Conservation (phyloP, 37 sponge, comb jelly and placozoan species). For the Dysidea cf. avara region DNA sequence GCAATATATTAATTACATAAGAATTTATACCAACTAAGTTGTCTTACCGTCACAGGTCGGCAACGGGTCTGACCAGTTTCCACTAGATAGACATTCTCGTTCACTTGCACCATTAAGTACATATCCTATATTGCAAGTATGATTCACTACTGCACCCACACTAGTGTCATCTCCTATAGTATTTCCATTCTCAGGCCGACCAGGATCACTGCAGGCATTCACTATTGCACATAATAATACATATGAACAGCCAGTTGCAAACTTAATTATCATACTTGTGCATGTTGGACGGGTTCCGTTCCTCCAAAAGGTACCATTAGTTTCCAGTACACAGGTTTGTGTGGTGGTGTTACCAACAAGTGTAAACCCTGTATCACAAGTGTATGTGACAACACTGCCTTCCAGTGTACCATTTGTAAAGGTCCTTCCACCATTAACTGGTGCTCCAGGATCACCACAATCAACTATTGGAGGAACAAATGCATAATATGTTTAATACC, state of each 20-base stretch:
- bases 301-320: too few species aligned
- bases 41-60: constrained; percentile 31
- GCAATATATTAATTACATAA: too few species aligned
- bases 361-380: constrained; percentile 37
- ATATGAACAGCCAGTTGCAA: too few species aligned
- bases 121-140: constrained; percentile 56
- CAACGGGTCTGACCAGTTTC: constrained; percentile 41
- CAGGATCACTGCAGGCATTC: constrained; percentile 53
- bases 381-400: constrained; percentile 25
- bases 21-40: too few species aligned
- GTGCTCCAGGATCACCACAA: constrained; percentile 44
- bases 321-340: too few species aligned
- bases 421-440: constrained; percentile 18
- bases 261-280: too few species aligned
- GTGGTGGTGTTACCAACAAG: constrained; percentile 25
- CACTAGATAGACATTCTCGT: constrained; percentile 47
- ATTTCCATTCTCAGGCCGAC: constrained; percentile 37
- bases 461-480: too few species aligned
- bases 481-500: too few species aligned
- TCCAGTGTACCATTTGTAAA: constrained; percentile 24
- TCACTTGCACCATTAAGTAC: constrained; percentile 24
- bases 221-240: too few species aligned
- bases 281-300: too few species aligned
- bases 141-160: constrained; percentile 25
- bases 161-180: constrained; percentile 22